phyloP scores from a whole-genome alignment of 1,140 invertebrate species.

The Caenorhabditis latens region DNA sequence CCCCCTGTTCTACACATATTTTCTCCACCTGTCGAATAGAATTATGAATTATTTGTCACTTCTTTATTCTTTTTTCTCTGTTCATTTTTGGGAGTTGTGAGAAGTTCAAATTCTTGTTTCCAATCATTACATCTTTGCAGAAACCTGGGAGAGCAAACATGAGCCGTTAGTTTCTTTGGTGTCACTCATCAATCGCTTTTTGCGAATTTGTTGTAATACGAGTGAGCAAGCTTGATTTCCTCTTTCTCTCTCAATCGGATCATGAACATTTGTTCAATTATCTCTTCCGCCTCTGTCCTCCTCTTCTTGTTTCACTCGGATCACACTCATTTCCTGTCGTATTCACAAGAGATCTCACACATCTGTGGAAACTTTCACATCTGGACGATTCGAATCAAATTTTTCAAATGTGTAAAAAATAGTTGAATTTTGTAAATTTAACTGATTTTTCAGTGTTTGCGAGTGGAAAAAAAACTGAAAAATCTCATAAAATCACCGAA shows the following conservation, averaged over 20 bases:
- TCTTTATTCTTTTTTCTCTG: too few species aligned
- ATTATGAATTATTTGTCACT: too few species aligned
- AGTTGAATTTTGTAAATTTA: too few species aligned
- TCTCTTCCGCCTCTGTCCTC: not conserved
- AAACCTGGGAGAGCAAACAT: conserved; percentile 6
- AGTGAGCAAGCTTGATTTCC: not conserved
- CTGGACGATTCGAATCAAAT: not conserved
- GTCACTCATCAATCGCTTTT: conserved; percentile 32
- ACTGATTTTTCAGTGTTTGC: too few species aligned
- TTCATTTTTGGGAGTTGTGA: not conserved
- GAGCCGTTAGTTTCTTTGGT: conserved; percentile 1
- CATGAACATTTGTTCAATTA: conserved; percentile 23
- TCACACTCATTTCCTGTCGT: not conserved
- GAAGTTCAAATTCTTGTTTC: not conserved
- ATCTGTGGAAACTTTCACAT: not conserved
- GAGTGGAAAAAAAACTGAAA: too few species aligned
- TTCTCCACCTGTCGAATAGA: too few species aligned
- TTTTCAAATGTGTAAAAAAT: conserved; percentile 1
- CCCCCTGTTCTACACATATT: too few species aligned
- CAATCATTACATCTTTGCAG: not conserved
- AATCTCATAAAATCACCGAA: too few species aligned
- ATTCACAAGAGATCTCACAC: not conserved
- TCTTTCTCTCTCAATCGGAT: not conserved
- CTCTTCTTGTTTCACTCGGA: not conserved
- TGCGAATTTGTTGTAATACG: not conserved